Conservation (phyloP, 2,888 invertebrate genomes). For the Amphimallon solstitiale region DNA sequence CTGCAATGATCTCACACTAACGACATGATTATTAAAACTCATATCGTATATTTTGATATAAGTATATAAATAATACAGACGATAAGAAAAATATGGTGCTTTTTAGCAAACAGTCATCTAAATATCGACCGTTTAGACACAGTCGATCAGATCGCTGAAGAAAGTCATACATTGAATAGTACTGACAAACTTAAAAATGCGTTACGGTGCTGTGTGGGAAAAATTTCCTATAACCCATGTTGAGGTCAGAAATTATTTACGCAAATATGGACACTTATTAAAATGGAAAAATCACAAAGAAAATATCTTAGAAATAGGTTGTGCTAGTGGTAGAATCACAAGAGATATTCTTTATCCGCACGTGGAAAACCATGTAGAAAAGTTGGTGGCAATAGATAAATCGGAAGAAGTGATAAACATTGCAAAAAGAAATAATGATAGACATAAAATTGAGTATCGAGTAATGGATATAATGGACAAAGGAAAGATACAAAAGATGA, state of each 20-base stretch:
- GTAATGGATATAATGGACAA: constrained; percentile 11
- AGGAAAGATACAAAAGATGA: not conserved
- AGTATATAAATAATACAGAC: no score
- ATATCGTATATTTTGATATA: no score
- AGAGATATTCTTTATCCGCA: constrained; percentile 5
- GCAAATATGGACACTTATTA: not conserved
- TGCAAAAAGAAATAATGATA: not conserved
- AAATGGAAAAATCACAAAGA: not conserved
- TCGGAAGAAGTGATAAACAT: not conserved
- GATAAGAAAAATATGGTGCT: no score
- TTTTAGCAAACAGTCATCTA: no score
- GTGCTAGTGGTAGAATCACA: not conserved
- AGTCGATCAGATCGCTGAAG: no score
- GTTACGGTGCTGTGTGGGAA: not conserved
- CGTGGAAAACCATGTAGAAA: not conserved
- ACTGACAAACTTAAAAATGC: not conserved
- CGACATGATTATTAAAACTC: no score
- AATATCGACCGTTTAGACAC: no score
- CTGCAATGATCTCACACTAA: no score
- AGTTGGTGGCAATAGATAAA: constrained; percentile 2
- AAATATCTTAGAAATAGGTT: constrained; percentile 11
- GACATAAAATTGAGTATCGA: not conserved
- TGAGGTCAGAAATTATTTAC: not conserved
- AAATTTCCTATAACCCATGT: not conserved
- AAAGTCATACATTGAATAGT: no score